Evolutionary conservation across 2,797 vertebrate species (phyloP), one percentile per base, ranked within the genome.

Genomic region (Prunella strophiata): DNA sequence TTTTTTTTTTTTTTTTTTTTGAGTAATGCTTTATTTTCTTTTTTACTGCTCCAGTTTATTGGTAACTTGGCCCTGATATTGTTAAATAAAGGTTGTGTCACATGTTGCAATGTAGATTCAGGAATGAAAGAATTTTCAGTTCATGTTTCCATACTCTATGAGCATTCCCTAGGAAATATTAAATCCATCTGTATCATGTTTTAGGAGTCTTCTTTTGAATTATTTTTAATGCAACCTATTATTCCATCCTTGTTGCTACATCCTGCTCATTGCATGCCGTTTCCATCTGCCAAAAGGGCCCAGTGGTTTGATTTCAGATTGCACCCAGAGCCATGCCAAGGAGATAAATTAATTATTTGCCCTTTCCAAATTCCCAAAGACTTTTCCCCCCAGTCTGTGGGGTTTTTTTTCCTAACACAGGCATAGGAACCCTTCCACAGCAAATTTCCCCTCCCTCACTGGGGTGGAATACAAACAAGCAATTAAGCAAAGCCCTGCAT

Each of bases 401-500:
- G 13, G 4, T 1, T 94, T 97, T 97, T 97, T 93, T 84, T 55
- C 93, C 90, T 97, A 75, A 77, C 78, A 47, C 36, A 54, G 62
- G 91, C 61, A 38, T 80, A 67, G 94, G 91, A 97, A 85, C 72
- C 57, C 58, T 96, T 86, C 82, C 26, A 14, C 34, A 84, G 95
- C 84, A 94, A 94, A 89, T 51, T 51, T 30, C 88, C 88, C 81
- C 65, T 96, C 51, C 80, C 40, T 83, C 57, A 3, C n/a, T 61
- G 61, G 84, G 71, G 30, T 72, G 65, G 66, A 93, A 92, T 94
- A 86, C 84, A 97, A 96, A 94, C 18, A 88, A 95, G 85, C 90
- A 97, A 96, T 97, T 98, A 97, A 94, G 77, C 89, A 93, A 88
- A 96, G 92, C 87, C 80, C 75, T 95, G 79, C 80, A 92, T 95